phyloP scores from a whole-genome alignment of 2,888 invertebrate genomes.

The Plutella xylostella region DNA sequence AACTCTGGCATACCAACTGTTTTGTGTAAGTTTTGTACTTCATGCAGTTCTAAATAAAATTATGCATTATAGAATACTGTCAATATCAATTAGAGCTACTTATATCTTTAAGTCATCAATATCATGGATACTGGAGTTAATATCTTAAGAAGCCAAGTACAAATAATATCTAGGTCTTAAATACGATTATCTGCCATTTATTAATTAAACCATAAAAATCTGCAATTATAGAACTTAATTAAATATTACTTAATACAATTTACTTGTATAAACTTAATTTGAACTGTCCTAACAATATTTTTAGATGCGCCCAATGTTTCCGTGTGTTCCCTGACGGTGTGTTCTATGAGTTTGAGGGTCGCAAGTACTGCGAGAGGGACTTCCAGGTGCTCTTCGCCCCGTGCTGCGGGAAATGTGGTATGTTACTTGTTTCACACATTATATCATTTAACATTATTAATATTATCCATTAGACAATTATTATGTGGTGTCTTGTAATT shows the following conservation, averaged over 20 bases:
- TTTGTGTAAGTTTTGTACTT: constrained; percentile 89
- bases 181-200: too few species aligned
- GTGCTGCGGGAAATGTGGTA: constrained; percentile 87
- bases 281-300: background rate
- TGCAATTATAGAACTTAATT: too few species aligned
- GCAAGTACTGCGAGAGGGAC: constrained; percentile 99
- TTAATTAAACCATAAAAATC: too few species aligned
- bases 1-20: constrained; percentile 98
- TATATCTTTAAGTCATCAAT: too few species aligned
- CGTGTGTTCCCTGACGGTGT: constrained; percentile 97
- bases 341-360: constrained; percentile 98
- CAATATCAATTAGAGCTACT: too few species aligned
- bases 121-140: too few species aligned
- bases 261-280: too few species aligned
- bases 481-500: too few species aligned
- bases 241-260: too few species aligned
- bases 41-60: too few species aligned
- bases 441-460: background rate
- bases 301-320: constrained; percentile 98
- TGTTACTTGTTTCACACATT: constrained; percentile 17
- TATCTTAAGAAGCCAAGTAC: too few species aligned
- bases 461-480: background rate
- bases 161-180: too few species aligned
- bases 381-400: constrained; percentile 97
- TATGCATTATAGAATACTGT: constrained; percentile 7